A percentile compares a stretch with the other conserved stretches of the same genome.
These are phyloP conservation scores for Paradisaea rubra DNA, from an alignment of 2,113 vertebrate genomes.

Conservation along the genomic window DNA sequence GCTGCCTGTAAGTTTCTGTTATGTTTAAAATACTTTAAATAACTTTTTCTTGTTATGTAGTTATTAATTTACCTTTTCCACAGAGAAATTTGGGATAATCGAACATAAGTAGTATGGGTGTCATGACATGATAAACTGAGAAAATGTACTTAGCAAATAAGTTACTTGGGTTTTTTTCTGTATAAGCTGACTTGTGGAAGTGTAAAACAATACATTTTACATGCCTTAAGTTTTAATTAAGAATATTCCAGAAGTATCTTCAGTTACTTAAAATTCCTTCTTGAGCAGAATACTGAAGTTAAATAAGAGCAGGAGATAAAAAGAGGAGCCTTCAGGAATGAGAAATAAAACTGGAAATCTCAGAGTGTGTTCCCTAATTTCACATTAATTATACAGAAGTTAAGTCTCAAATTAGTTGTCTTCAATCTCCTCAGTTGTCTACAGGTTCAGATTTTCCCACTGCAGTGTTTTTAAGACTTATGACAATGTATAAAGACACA, in stretches of 20 bases:
- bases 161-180: background rate
- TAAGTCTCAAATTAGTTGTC: background rate
- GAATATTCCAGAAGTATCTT: background rate
- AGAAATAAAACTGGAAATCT: background rate
- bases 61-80: background rate
- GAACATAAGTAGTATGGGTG: background rate
- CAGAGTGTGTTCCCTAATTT: background rate
- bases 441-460: background rate
- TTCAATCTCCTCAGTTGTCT: background rate
- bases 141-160: background rate
- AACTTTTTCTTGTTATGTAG: background rate
- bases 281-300: background rate
- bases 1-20: background rate
- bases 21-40: background rate
- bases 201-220: background rate
- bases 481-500: background rate
- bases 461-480: slow-evolving; percentile 40
- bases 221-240: background rate
- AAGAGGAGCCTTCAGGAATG: background rate
- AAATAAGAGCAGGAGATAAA: background rate
- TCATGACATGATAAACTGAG: background rate
- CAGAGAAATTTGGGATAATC: background rate
- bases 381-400: background rate
- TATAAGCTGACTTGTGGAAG: background rate
- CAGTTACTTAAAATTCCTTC: background rate